Conservation (phyloP, 2,888 invertebrate species). For the Epinotia nisella region DNA sequence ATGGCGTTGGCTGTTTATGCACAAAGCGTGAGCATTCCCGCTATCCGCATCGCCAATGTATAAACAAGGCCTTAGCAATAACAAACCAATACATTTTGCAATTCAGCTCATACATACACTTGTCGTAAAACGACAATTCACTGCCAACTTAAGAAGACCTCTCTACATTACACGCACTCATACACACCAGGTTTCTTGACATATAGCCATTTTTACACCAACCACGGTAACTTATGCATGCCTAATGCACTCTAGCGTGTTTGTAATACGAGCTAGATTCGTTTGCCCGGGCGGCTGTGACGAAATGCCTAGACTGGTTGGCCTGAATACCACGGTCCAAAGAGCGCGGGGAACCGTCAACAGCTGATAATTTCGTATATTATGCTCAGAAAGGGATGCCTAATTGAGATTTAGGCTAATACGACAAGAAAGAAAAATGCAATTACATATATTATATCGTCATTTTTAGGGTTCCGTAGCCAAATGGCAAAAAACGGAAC, state of each 20-base stretch:
- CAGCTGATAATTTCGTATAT: constrained; percentile 13
- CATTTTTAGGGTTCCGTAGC: too few species aligned
- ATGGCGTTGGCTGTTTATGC: too few species aligned
- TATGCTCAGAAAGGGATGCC: constrained; percentile 3
- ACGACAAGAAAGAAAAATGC: neutral
- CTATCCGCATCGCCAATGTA: too few species aligned
- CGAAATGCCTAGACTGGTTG: constrained; percentile 64
- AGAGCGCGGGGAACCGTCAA: constrained; percentile 63
- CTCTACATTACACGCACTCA: neutral
- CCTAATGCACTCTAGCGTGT: constrained; percentile 46
- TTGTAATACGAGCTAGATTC: constrained; percentile 55
- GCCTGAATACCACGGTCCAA: constrained; percentile 69
- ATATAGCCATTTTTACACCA: constrained; percentile 49
- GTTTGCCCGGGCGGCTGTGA: constrained; percentile 52
- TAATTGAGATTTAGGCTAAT: constrained; percentile 12
- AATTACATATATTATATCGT: too few species aligned
- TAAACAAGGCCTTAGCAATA: constrained; percentile 51
- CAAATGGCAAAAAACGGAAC: too few species aligned
- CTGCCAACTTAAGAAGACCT: constrained; percentile 53
- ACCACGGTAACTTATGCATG: constrained; percentile 49
- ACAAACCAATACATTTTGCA: constrained; percentile 58
- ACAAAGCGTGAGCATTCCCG: too few species aligned
- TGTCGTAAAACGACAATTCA: constrained; percentile 54
- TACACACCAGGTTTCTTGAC: constrained; percentile 51
- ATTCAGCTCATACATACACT: constrained; percentile 56